These are phyloP conservation scores for Egretta garzetta DNA, from an alignment of 2,113 vertebrate genomes.

Conservation along the genomic window DNA sequence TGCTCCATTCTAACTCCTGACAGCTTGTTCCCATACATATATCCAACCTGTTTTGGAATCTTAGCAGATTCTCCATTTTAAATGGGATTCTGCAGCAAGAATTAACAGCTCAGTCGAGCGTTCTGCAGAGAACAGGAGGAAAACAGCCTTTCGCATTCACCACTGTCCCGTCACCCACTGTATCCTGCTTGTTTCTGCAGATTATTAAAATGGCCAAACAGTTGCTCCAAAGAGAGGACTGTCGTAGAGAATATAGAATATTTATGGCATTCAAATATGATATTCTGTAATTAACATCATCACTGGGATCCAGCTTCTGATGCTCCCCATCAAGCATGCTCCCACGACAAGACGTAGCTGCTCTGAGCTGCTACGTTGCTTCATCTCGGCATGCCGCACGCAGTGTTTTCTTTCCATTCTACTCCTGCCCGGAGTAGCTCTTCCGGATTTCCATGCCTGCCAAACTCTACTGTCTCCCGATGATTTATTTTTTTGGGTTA, in stretches of 20 bases:
- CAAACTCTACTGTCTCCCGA: not conserved
- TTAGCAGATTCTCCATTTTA: not conserved
- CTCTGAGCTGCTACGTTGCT: not conserved
- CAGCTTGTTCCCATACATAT: not conserved
- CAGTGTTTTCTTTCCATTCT: not conserved
- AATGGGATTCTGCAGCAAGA: not conserved
- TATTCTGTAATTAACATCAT: not conserved
- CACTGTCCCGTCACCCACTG: not conserved
- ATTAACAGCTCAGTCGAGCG: not conserved
- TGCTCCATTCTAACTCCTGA: not conserved
- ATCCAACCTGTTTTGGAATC: not conserved
- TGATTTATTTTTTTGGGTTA: not conserved
- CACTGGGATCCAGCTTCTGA: not conserved
- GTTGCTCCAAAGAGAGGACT: not conserved
- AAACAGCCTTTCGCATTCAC: not conserved
- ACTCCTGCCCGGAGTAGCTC: not conserved
- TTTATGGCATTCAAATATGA: not conserved
- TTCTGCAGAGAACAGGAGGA: not conserved
- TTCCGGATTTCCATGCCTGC: fast-evolving
- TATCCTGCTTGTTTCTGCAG: not conserved
- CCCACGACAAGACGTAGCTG: not conserved
- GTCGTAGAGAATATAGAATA: not conserved
- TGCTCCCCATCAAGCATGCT: not conserved
- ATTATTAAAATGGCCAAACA: not conserved
- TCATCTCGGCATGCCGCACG: fast-evolving